Conservation (phyloP, 2,888 invertebrate genomes). For the Hedychridium roseum region DNA sequence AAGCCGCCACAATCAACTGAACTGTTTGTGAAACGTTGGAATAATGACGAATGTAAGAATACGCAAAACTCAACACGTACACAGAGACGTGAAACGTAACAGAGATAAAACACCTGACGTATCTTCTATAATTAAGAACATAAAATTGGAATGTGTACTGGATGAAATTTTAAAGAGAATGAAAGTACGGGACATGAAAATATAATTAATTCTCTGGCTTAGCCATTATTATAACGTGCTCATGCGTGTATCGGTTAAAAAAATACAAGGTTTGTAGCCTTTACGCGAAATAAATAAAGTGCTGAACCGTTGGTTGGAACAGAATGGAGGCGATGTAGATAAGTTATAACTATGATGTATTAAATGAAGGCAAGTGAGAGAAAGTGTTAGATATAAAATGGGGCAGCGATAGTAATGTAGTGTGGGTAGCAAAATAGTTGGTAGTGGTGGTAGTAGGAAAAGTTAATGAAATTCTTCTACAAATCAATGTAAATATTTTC, state of each 20-base stretch:
- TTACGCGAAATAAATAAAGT: neutral
- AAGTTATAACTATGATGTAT: too few relatives aligned
- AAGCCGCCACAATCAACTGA: slow-evolving; percentile 49
- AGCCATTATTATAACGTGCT: neutral
- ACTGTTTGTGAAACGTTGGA: slow-evolving; percentile 31
- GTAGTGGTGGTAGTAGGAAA: too few relatives aligned
- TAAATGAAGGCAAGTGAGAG: too few relatives aligned
- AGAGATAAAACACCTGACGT: slow-evolving; percentile 23
- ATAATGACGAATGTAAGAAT: slow-evolving; percentile 29
- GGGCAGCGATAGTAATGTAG: slow-evolving; percentile 1
- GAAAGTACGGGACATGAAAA: slow-evolving; percentile 21
- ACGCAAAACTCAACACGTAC: slow-evolving; percentile 35
- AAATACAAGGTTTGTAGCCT: too few relatives aligned
- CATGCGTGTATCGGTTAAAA: too few relatives aligned
- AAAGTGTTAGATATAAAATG: slow-evolving; percentile 17
- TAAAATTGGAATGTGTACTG: slow-evolving; percentile 55
- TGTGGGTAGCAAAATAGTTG: too few relatives aligned
- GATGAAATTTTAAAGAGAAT: slow-evolving; percentile 39
- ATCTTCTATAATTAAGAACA: slow-evolving; percentile 36
- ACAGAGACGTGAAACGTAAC: slow-evolving; percentile 32
- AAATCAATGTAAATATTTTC: neutral
- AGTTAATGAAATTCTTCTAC: too few relatives aligned
- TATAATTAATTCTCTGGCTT: slow-evolving; percentile 12
- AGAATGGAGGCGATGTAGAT: neutral
- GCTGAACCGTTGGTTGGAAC: neutral